Conservation (phyloP, 1,140 invertebrate genomes). For the Caenorhabditis brenneri region DNA sequence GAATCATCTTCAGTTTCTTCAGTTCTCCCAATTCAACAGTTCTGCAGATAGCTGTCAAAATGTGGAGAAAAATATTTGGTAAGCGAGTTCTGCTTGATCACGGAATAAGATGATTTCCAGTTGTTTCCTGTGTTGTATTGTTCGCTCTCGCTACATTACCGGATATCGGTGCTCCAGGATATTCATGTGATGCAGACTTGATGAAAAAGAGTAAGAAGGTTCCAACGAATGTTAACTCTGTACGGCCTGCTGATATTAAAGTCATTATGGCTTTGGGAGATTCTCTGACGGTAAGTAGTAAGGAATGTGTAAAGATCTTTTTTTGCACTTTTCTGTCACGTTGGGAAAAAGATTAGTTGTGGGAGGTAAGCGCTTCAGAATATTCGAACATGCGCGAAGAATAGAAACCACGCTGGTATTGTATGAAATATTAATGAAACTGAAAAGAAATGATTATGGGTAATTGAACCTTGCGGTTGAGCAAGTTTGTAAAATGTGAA, state of each 20-base stretch:
- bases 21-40: neutral
- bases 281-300: slow-evolving; percentile 75
- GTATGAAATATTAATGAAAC: neutral
- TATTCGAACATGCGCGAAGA: neutral
- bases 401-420: neutral
- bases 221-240: slow-evolving; percentile 75
- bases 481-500: too few species aligned
- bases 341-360: neutral
- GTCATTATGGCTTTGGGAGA: slow-evolving; percentile 82
- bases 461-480: too few species aligned
- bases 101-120: neutral
- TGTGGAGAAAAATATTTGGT: slow-evolving; percentile 10
- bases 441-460: too few species aligned
- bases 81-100: neutral
- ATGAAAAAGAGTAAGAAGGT: slow-evolving; percentile 50
- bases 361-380: neutral
- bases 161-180: slow-evolving; percentile 54
- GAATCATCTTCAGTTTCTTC: neutral
- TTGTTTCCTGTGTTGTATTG: neutral
- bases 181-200: slow-evolving; percentile 45
- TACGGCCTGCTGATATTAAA: slow-evolving; percentile 80
- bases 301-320: too few species aligned
- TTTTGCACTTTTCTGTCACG: neutral
- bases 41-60: neutral
- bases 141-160: neutral